Conservation (phyloP, 2,888 invertebrate genomes). For the Pristionchus fissidentatus region DNA sequence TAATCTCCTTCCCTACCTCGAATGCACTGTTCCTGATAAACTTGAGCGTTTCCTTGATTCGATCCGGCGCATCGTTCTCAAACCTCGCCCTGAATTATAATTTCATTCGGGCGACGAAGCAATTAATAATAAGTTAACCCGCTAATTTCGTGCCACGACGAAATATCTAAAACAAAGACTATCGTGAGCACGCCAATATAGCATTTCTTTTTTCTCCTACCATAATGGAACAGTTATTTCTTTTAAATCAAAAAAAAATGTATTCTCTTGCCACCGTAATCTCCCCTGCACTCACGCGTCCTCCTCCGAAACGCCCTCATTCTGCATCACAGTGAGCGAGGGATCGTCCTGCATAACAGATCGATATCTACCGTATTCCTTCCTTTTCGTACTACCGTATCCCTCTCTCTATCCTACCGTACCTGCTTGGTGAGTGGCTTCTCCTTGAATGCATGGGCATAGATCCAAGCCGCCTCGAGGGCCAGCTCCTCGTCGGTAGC, state of each 20-base stretch:
- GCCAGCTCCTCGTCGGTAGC: constrained; percentile 84
- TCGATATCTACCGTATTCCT: not conserved
- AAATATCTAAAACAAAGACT: no score
- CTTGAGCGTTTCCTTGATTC: constrained; percentile 92
- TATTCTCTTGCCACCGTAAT: no score
- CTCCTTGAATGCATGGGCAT: constrained; percentile 87
- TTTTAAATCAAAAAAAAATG: no score
- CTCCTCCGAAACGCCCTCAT: not conserved
- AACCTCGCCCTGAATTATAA: not conserved
- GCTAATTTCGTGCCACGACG: no score
- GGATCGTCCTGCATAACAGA: not conserved
- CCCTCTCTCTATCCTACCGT: not conserved
- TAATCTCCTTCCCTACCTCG: constrained; percentile 79
- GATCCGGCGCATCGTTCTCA: constrained; percentile 78
- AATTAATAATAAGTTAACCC: no score
- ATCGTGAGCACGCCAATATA: no score
- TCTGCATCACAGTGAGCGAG: not conserved
- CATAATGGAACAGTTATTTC: no score
- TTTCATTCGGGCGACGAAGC: no score
- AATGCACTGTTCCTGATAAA: constrained; percentile 95
- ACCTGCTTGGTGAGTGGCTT: constrained; percentile 49
- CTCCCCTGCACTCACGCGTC: not conserved
- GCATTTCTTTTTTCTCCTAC: no score
- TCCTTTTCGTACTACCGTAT: not conserved
- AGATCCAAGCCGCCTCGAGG: constrained; percentile 97